Base-by-base conservation (phyloP, 2,797 vertebrate species). In the Pitangus sulphuratus region DNA sequence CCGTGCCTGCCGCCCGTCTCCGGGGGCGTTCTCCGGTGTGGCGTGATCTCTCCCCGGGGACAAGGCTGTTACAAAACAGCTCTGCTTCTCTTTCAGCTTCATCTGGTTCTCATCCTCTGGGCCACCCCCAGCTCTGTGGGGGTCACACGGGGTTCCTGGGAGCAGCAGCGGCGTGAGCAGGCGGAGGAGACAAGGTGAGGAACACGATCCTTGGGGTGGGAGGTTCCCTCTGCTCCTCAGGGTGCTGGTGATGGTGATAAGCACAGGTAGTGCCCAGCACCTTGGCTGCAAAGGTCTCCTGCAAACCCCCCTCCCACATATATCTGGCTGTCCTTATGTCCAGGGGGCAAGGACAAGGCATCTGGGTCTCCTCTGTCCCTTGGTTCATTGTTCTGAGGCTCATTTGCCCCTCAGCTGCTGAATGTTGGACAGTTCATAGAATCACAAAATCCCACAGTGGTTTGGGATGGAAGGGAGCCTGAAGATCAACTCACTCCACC, bases 51-150 rank as follows among this genome's bases (percentile, higher is more conserved):
- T 82, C 81, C 90, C 93, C 51, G 1, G 66, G 72, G 70, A 8
- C 60, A 44, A 47, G 28, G 33, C 26, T n/a, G 78, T 96, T 94
- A 93, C 76, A 88, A 93, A 94, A 93, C 94, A 88, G 91, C 42
- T 85, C 94, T 2, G 42, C 76, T 96, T 62, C 94, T n/a, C 84
- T 42, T 68, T 3, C 93, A 26, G 71, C 37, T 62, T 58, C 71
- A 7, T 33, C 60, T 45, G 7, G 4, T 24, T 71, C 92, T 33
- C 8, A 2, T 48, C 90, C 44, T 40, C 42, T 0, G 0, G 47
- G 60, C 53, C 45, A 39, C 7, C 39, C 87, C 53, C 44, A 35
- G 13, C 74, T 18, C n/a, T 0, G 26, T 11, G 33, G 1, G 54
- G 45, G 61, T 78, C 69, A 25, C 24, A 4, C 5, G 0, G 64